These are phyloP conservation scores for Mantis religiosa DNA, from an alignment of 2,888 invertebrate species.

Conservation along the genomic window DNA sequence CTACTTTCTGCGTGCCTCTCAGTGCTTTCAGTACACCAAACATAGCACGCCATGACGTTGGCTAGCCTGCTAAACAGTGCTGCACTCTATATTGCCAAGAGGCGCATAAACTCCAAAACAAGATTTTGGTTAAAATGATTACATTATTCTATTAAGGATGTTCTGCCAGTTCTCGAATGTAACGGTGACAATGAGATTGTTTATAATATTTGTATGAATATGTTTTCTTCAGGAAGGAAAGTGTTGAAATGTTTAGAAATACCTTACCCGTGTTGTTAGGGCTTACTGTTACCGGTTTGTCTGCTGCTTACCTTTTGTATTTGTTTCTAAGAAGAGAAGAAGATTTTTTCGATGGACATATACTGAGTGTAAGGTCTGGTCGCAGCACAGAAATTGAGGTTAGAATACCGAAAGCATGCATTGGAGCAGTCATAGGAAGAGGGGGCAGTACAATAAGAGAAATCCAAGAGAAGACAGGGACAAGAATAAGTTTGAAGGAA, in stretches of 20 bases:
- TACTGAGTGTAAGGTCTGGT: conserved; percentile 27
- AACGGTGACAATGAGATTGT: not conserved
- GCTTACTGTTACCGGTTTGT: not conserved
- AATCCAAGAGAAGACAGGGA: conserved; percentile 68
- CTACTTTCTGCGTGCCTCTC: no score
- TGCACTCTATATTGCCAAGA: not conserved
- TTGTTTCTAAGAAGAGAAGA: conserved; percentile 29
- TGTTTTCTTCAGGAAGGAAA: not conserved
- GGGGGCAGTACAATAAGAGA: conserved; percentile 71
- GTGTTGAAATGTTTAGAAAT: not conserved
- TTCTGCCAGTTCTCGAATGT: no score
- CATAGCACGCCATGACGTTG: no score
- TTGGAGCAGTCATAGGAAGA: conserved; percentile 54
- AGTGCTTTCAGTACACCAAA: no score
- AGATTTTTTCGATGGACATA: conserved; percentile 31
- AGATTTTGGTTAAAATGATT: not conserved
- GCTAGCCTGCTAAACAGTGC: no score
- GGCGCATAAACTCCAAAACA: not conserved
- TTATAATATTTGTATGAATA: not conserved
- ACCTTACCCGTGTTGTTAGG: not conserved
- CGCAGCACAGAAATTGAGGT: conserved; percentile 33
- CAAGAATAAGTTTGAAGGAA: conserved; percentile 52
- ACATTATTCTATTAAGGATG: not conserved
- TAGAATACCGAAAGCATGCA: conserved; percentile 41
- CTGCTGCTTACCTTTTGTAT: not conserved